A percentile compares a stretch with the other conserved stretches of the same genome.
Conservation (phyloP, 2,888 invertebrate species). For the Chymomyza caudatula region DNA sequence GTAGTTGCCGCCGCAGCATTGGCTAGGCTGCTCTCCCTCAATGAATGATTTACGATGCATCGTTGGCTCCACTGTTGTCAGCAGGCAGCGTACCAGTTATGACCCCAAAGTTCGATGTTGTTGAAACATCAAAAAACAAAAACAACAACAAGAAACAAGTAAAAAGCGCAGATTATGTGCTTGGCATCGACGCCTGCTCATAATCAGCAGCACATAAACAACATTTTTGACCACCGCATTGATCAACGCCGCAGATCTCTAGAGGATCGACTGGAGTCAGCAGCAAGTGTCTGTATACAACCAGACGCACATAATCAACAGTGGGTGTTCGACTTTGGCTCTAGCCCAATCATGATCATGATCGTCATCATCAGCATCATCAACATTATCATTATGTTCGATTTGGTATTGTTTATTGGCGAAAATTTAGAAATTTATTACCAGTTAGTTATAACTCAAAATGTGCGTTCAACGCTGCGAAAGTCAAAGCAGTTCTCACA, state of each 20-base stretch:
- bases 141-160: slow-evolving; percentile 6
- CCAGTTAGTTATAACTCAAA: slow-evolving; percentile 57
- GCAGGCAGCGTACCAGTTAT: slow-evolving; percentile 27
- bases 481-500: slow-evolving; percentile 61
- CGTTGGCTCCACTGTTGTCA: slow-evolving; percentile 5
- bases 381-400: slow-evolving; percentile 53
- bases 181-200: slow-evolving; percentile 64
- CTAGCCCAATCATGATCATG: slow-evolving; percentile 40
- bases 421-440: slow-evolving; percentile 70
- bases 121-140: slow-evolving; percentile 64
- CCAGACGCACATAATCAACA: slow-evolving; percentile 60
- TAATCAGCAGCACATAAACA: slow-evolving; percentile 72
- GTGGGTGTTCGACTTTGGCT: slow-evolving; percentile 59
- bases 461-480: slow-evolving; percentile 8
- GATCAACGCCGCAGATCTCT: slow-evolving; percentile 21
- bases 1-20: too few relatives aligned
- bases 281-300: slow-evolving; percentile 51
- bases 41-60: slow-evolving; percentile 76
- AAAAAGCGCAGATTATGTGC: slow-evolving; percentile 46
- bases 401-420: slow-evolving; percentile 59
- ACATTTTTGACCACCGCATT: slow-evolving; percentile 55
- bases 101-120: slow-evolving; percentile 69
- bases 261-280: slow-evolving; percentile 41
- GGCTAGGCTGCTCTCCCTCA: slow-evolving; percentile 42
- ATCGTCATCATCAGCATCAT: slow-evolving; percentile 1